Conservation (phyloP, 2,113 vertebrate species). For the Poecile atricapillus region DNA sequence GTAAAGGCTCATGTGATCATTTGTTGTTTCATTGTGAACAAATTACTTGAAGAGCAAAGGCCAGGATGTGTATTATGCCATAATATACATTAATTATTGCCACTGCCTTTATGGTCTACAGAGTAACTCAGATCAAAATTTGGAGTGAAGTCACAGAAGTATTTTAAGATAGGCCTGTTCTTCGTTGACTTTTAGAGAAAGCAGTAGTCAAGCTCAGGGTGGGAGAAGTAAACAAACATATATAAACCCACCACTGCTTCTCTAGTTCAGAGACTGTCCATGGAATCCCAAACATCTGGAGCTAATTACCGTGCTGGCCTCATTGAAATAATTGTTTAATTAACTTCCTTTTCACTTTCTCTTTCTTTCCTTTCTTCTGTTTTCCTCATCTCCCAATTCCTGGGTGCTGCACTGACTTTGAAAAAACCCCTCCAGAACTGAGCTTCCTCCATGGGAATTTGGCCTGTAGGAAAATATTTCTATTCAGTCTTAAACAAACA, state of each 20-base stretch:
- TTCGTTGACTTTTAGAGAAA: background rate
- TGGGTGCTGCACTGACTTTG: background rate
- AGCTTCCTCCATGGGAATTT: background rate
- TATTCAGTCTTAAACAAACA: background rate
- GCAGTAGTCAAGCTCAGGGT: background rate
- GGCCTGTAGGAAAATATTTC: background rate
- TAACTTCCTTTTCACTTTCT: conserved; percentile 36
- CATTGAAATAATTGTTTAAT: conserved; percentile 33
- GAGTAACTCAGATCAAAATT: background rate
- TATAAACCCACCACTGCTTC: background rate
- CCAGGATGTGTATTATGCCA: background rate
- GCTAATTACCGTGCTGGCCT: background rate
- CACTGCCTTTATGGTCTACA: background rate
- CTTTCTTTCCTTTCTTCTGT: background rate
- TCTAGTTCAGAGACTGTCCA: background rate
- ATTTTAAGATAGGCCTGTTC: background rate
- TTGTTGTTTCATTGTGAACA: background rate
- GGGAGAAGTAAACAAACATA: background rate
- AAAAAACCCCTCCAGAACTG: background rate
- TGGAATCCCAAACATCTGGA: conserved; percentile 39
- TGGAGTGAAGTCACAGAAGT: background rate
- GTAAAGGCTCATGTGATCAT: rapidly evolving
- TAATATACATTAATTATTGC: background rate
- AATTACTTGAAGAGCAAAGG: background rate
- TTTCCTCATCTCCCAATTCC: background rate